Evolutionary conservation across 2,113 vertebrate genomes (phyloP).

Genomic region (Pygathrix nemaeus): DNA sequence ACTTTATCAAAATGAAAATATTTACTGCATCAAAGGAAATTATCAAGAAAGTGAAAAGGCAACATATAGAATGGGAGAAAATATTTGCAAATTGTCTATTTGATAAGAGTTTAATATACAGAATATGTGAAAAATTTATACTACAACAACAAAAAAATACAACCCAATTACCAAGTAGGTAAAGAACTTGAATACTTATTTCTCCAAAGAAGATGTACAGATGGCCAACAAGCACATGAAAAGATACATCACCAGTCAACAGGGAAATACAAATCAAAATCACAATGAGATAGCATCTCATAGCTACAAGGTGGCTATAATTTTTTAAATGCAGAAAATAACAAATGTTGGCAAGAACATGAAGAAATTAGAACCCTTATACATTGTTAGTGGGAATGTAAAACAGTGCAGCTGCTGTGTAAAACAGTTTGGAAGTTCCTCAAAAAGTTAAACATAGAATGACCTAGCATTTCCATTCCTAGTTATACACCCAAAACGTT

Average conservation of each 20-base stretch:
- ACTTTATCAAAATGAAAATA: background rate
- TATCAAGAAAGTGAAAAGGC: slow-evolving; percentile 20
- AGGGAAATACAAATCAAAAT: background rate
- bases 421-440: background rate
- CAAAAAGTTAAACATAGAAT: background rate
- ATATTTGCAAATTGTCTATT: background rate
- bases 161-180: background rate
- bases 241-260: background rate
- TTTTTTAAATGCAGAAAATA: background rate
- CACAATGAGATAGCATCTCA: background rate
- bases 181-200: background rate
- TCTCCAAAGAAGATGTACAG: background rate
- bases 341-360: background rate
- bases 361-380: background rate
- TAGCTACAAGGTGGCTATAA: background rate
- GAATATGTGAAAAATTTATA: background rate
- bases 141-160: background rate
- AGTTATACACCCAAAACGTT: background rate
- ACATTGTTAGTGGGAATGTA: background rate
- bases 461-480: background rate
- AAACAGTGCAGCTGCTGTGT: background rate
- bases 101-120: background rate
- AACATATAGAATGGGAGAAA: background rate
- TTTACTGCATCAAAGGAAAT: background rate
- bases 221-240: background rate